Evolutionary conservation across 2,113 vertebrate genomes (phyloP), one percentile per base, ranked within the genome.

Genomic region (Heterotilapia buettikoferi): DNA sequence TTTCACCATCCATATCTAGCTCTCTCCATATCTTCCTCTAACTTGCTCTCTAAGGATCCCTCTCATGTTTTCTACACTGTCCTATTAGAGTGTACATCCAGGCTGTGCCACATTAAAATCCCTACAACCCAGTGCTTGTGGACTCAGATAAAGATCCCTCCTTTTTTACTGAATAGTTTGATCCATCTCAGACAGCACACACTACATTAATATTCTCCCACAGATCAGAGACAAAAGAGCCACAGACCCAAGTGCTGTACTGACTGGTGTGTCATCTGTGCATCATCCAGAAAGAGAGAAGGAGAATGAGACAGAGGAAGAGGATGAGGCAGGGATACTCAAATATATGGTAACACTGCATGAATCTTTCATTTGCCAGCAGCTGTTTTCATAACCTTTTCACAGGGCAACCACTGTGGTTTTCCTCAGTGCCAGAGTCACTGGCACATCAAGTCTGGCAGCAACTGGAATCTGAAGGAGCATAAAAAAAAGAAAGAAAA

Each of bases 331-430:
- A 80, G 86, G 86, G 90, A 90, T 86, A 84, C 92, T 91, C 88
- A 91, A 94, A 94, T 87, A 90, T 93, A 94, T 90, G 78, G 86
- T 88, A 94, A 92, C 73, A n/a, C 86, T 36, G 80, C 71, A 95
- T 94, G 81, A 88, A 93, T 95, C 89, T 94, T 96, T 94, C 86
- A 95, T 94, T 86, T 47, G 84, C 87, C 88, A 90, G 92, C 92
- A 92, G 89, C 90, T 94, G 94, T 92, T 95, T 95, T 92, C 80
- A 68, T 92, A 90, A 94, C 92, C 91, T 93, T 93, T 92, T 90
- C 88, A 88, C 84, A 26, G 80, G 88, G 90, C 83, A 87, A 80
- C 52, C 88, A 45, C 86, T 90, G 84, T 89, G 78, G 52, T 84
- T 91, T 84, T 84, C 84, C 82, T 84, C 68, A 86, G 82, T 86